phyloP scores from a whole-genome alignment of 2,888 invertebrate species.

The Dichetophora obliterata region DNA sequence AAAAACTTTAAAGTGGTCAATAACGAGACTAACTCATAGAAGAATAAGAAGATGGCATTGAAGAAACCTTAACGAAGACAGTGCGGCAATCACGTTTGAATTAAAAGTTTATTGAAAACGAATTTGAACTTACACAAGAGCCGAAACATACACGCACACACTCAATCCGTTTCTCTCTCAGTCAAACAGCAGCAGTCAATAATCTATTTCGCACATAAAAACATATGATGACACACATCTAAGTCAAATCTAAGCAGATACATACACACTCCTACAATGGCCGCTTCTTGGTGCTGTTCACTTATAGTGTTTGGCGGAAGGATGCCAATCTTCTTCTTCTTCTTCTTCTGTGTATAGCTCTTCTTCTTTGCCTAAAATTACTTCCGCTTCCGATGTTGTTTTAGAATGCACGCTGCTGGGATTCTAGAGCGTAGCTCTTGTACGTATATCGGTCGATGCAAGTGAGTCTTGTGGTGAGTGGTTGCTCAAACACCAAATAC shows the following conservation, averaged over 20 bases:
- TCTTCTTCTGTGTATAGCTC: background rate
- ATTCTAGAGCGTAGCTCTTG: background rate
- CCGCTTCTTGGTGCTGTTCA: background rate
- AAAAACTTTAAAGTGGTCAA: too few species aligned
- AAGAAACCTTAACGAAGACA: background rate
- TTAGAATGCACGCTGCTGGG: background rate
- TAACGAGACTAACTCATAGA: too few species aligned
- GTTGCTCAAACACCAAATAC: too few species aligned
- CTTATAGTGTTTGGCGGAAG: constrained; percentile 15
- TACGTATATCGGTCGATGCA: too few species aligned
- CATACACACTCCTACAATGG: background rate
- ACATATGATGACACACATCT: background rate
- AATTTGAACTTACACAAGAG: background rate
- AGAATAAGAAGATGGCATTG: background rate
- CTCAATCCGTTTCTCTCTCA: too few species aligned
- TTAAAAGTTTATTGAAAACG: constrained; percentile 35
- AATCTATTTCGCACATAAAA: constrained; percentile 4
- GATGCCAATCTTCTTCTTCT: constrained; percentile 11
- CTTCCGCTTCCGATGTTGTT: constrained; percentile 32
- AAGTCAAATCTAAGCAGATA: background rate
- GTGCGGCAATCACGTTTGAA: constrained; percentile 5
- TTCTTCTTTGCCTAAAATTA: constrained; percentile 23
- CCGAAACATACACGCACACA: too few species aligned
- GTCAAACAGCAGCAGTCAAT: background rate
- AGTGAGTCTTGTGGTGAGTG: too few species aligned